Percentiles rank a stretch among this genome's conserved stretches.
Conservation (phyloP, 2,797 vertebrate species). For the Alcedo atthis region DNA sequence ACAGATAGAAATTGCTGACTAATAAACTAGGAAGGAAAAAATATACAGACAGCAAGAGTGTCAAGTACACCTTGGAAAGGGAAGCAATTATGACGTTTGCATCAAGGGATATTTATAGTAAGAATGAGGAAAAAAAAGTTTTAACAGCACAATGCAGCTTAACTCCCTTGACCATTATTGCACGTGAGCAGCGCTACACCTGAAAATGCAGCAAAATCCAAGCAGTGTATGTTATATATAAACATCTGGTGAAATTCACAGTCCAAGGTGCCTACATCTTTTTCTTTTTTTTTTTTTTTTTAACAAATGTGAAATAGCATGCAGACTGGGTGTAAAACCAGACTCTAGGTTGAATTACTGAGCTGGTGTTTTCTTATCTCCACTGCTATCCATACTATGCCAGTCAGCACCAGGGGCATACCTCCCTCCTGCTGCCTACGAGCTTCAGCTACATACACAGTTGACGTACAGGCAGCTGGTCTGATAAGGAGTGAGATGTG, state of each 20-base stretch:
- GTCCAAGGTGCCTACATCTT: not conserved
- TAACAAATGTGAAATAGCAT: not conserved
- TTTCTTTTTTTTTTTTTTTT: no score
- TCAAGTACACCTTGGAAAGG: not conserved
- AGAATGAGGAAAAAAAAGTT: not conserved
- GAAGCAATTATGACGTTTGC: not conserved
- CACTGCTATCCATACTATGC: fast-evolving
- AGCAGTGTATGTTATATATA: not conserved
- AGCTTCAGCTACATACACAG: not conserved
- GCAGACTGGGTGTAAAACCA: not conserved
- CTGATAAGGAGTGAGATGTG: not conserved
- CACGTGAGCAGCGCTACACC: not conserved
- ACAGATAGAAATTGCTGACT: not conserved
- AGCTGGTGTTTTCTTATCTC: not conserved
- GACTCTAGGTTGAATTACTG: not conserved
- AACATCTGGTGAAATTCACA: not conserved
- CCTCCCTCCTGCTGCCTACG: not conserved
- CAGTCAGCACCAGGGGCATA: not conserved
- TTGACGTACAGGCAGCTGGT: not conserved
- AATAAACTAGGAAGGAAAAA: not conserved
- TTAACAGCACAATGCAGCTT: not conserved
- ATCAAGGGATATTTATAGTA: not conserved
- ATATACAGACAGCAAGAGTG: not conserved
- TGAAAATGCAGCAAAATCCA: not conserved
- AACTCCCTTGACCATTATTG: not conserved